Percentiles rank a stretch among this genome's conserved stretches.
Conservation (phyloP, 2,113 vertebrate species). For the Poeciliopsis retropinna region DNA sequence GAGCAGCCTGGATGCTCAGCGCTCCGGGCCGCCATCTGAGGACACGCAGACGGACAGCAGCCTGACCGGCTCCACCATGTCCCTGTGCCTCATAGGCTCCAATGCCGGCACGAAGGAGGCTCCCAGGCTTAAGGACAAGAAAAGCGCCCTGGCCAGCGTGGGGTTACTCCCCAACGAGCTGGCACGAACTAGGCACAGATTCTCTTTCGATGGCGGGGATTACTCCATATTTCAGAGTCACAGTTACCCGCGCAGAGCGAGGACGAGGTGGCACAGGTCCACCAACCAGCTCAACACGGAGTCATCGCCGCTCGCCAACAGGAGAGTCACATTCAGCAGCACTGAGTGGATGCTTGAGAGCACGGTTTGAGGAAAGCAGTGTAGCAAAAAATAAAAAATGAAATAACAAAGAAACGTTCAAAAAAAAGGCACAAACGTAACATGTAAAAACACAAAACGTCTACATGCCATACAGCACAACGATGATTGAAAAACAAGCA, state of each 20-base stretch:
- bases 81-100: conserved; percentile 87
- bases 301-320: conserved; percentile 80
- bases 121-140: conserved; percentile 79
- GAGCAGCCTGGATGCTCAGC: conserved; percentile 75
- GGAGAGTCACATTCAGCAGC: conserved; percentile 91
- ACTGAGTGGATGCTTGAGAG: conserved; percentile 98
- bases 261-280: conserved; percentile 91
- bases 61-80: conserved; percentile 86
- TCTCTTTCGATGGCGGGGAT: conserved; percentile 93
- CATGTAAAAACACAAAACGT: conserved; percentile 43
- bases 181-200: conserved; percentile 89
- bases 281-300: conserved; percentile 88
- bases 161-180: conserved; percentile 82
- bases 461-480: conserved; percentile 55
- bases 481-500: conserved; percentile 54
- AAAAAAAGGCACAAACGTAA: conserved; percentile 19
- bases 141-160: conserved; percentile 68
- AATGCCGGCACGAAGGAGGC: conserved; percentile 77
- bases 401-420: conserved; percentile 2
- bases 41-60: conserved; percentile 85
- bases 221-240: conserved; percentile 95
- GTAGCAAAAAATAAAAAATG: conserved; percentile 18
- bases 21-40: conserved; percentile 75
- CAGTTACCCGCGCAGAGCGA: conserved; percentile 92
- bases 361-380: conserved; percentile 84